A percentile compares a stretch with the other conserved stretches of the same genome.
These are phyloP conservation scores for Lepeophtheirus salmonis DNA, from an alignment of 1,140 invertebrate species.

Conservation along the genomic window DNA sequence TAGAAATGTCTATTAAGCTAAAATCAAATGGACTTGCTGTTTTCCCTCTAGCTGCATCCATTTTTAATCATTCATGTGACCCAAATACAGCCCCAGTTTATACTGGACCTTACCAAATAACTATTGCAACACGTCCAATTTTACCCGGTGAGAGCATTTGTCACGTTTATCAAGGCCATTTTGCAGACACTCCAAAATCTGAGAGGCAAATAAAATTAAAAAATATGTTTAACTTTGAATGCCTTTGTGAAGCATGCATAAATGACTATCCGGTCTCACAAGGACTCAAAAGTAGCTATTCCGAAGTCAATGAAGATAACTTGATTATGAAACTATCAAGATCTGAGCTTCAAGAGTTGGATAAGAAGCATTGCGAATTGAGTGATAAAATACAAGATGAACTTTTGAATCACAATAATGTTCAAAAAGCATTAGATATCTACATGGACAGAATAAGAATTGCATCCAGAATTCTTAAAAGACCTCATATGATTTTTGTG, in stretches of 20 bases:
- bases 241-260: conserved; percentile 1
- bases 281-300: neutral
- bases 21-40: neutral
- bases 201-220: neutral
- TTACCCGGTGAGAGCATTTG: neutral
- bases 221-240: conserved; percentile 2
- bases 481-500: conserved; percentile 1
- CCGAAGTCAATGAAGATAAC: neutral
- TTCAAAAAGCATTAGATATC: neutral
- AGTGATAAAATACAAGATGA: neutral
- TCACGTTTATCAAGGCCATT: conserved; percentile 8
- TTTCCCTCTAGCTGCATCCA: conserved; percentile 1
- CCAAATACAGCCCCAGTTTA: conserved; percentile 13
- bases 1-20: neutral
- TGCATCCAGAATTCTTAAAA: neutral
- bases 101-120: neutral
- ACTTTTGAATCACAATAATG: neutral
- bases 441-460: neutral
- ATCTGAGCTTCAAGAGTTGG: neutral
- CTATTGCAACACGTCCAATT: neutral
- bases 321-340: neutral
- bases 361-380: neutral
- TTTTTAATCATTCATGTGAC: conserved; percentile 16
- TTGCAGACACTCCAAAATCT: neutral
- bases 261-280: neutral